phyloP scores from a whole-genome alignment of 2,113 vertebrate species.

The Chascanopsetta lugubris region DNA sequence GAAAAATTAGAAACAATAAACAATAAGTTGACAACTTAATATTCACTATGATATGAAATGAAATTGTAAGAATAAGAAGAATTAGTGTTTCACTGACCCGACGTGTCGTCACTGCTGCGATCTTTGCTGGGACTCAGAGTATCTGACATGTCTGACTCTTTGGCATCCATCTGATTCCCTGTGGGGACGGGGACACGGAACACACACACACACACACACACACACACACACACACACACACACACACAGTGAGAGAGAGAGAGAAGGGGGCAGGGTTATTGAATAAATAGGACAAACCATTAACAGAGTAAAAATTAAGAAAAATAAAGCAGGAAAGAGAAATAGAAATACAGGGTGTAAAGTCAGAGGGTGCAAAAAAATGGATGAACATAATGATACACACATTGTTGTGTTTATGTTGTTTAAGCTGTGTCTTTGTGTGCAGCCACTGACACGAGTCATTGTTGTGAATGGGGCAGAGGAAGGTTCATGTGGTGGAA shows the following conservation, averaged over 20 bases:
- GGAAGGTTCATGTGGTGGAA: slow-evolving; percentile 1
- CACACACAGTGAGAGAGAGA: background rate
- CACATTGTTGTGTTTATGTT: background rate
- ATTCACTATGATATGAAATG: background rate
- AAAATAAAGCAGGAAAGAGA: no score
- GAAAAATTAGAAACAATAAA: no score
- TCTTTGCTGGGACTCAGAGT: slow-evolving; percentile 99
- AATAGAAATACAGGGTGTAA: no score
- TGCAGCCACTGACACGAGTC: slow-evolving; percentile 1
- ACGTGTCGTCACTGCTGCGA: slow-evolving; percentile 97
- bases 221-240: slow-evolving; percentile 20
- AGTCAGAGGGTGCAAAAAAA: no score
- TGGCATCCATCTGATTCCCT: slow-evolving; percentile 92
- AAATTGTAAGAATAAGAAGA: background rate
- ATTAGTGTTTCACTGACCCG: slow-evolving; percentile 80
- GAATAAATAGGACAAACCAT: no score
- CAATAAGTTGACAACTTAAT: no score
- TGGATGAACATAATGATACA: no score
- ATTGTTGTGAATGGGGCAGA: background rate
- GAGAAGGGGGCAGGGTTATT: no score
- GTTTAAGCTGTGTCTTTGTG: no score
- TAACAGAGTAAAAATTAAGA: no score
- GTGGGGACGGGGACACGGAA: no score
- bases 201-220: slow-evolving; percentile 13
- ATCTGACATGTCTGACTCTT: slow-evolving; percentile 96